These are phyloP conservation scores for Tetranychus urticae DNA, from an alignment of 1,140 invertebrate species.

Conservation along the genomic window DNA sequence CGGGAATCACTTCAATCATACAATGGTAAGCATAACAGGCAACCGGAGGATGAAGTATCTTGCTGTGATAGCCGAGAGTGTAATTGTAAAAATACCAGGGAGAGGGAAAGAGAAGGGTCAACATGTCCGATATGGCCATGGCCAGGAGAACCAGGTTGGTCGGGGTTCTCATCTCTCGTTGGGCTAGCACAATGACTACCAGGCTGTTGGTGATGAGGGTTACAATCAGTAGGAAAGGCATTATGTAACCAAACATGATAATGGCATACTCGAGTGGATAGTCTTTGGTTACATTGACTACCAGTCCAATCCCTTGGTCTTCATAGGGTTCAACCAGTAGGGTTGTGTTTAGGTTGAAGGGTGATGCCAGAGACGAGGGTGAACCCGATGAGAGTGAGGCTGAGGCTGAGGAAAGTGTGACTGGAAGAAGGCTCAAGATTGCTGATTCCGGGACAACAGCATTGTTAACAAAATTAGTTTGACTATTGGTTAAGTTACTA, in stretches of 20 bases:
- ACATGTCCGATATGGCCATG: slow-evolving; percentile 78
- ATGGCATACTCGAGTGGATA: slow-evolving; percentile 34
- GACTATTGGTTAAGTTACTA: too few relatives aligned
- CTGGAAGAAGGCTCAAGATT: too few relatives aligned
- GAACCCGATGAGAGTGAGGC: too few relatives aligned
- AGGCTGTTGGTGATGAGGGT: slow-evolving; percentile 74
- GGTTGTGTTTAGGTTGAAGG: too few relatives aligned
- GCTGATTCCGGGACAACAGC: too few relatives aligned
- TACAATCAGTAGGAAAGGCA: slow-evolving; percentile 56
- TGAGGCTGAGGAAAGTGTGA: too few relatives aligned
- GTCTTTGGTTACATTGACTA: slow-evolving; percentile 13
- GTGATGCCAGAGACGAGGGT: too few relatives aligned
- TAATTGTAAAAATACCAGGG: slow-evolving; percentile 74
- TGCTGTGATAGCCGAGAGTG: slow-evolving; percentile 57
- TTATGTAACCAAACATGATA: slow-evolving; percentile 42
- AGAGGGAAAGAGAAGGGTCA: slow-evolving; percentile 63
- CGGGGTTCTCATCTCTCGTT: slow-evolving; percentile 36
- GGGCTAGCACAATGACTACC: slow-evolving; percentile 43
- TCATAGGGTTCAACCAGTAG: too few relatives aligned
- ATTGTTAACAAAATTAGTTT: too few relatives aligned
- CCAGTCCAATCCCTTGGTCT: too few relatives aligned
- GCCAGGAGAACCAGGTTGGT: slow-evolving; percentile 41
- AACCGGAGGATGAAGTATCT: slow-evolving; percentile 39
- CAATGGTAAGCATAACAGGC: slow-evolving; percentile 50
- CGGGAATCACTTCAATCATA: slow-evolving; percentile 43